Evolutionary conservation across 2,113 vertebrate genomes (phyloP).

Genomic region (Neolamprologus fasciatus): DNA sequence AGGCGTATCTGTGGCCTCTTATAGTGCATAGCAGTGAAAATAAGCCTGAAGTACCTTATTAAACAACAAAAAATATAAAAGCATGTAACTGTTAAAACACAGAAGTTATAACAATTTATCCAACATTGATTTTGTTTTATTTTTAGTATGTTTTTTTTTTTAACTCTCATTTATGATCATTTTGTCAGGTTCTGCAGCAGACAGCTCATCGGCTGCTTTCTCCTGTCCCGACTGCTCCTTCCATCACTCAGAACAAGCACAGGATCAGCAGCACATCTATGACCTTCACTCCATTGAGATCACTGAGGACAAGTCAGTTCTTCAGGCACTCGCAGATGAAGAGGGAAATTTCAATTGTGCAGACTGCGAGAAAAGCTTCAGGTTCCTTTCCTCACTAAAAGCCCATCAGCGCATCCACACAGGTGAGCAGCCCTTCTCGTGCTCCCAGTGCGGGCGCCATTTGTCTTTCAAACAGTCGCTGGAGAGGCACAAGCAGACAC

Average conservation of each 20-base stretch:
- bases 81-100: background rate
- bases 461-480: constrained; percentile 66
- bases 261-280: constrained; percentile 31
- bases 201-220: background rate
- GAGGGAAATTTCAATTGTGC: constrained; percentile 45
- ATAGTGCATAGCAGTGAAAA: background rate
- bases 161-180: background rate
- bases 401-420: constrained; percentile 72
- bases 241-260: background rate
- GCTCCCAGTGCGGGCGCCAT: constrained; percentile 41
- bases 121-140: background rate
- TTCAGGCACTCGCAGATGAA: background rate
- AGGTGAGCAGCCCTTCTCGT: constrained; percentile 64
- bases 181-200: background rate
- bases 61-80: background rate
- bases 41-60: background rate
- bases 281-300: background rate
- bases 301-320: background rate
- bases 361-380: constrained; percentile 76
- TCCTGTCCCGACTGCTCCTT: constrained; percentile 20
- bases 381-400: constrained; percentile 75
- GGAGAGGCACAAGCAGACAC: constrained; percentile 58
- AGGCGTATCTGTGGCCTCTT: background rate
- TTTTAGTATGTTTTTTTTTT: background rate
- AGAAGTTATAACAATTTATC: background rate